Evolutionary conservation across 2,113 vertebrate species (phyloP).

Genomic region (Lipophrys pholis): DNA sequence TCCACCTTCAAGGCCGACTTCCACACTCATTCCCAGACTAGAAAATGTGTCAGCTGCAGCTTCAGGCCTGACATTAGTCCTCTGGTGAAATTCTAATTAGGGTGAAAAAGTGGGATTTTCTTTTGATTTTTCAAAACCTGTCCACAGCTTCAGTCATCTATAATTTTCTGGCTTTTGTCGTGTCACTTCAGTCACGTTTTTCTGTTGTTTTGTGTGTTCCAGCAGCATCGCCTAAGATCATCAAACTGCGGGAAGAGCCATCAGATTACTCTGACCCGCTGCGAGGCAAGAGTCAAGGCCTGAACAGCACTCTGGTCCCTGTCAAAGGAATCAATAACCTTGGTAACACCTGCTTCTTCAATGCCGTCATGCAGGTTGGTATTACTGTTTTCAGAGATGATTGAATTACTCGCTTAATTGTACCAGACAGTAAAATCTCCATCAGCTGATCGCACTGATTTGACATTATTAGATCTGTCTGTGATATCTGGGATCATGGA

Average conservation of each 20-base stretch:
- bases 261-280: conserved; percentile 83
- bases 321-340: conserved; percentile 97
- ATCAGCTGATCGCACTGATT: too few relatives aligned
- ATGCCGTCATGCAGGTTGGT: conserved; percentile 96
- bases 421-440: too few relatives aligned
- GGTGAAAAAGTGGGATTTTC: neutral
- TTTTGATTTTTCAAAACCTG: neutral
- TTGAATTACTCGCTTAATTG: too few relatives aligned
- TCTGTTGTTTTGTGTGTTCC: conserved; percentile 24
- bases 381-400: neutral
- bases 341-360: conserved; percentile 99
- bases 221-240: conserved; percentile 89
- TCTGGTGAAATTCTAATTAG: neutral
- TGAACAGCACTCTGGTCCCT: conserved; percentile 83
- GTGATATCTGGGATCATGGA: too few relatives aligned
- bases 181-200: neutral
- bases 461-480: too few relatives aligned
- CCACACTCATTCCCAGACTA: neutral
- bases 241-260: conserved; percentile 88
- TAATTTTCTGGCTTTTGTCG: neutral
- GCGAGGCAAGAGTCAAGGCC: conserved; percentile 83
- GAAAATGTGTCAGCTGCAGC: conserved; percentile 4
- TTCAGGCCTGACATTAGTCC: neutral
- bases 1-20: conserved; percentile 9
- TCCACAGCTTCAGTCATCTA: neutral